These are phyloP conservation scores for Musca vetustissima DNA, from an alignment of 1,140 invertebrate genomes.

Conservation along the genomic window DNA sequence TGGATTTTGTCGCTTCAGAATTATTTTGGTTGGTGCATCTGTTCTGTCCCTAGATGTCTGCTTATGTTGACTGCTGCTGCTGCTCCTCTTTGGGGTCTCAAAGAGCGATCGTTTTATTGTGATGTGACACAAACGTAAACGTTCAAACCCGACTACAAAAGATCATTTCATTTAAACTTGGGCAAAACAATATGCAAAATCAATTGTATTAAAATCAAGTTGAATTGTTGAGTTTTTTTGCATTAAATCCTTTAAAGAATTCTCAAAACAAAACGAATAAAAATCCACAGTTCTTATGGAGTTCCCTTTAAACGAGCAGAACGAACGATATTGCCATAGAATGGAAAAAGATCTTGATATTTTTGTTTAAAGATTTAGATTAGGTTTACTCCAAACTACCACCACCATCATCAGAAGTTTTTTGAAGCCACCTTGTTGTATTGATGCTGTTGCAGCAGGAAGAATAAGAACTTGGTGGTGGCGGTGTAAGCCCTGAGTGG, in stretches of 20 bases:
- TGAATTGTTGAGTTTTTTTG: too few relatives aligned
- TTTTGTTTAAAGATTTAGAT: conserved; percentile 10
- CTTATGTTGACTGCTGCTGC: neutral
- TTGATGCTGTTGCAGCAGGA: too few relatives aligned
- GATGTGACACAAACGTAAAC: conserved; percentile 7
- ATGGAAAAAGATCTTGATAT: conserved; percentile 9
- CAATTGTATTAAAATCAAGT: conserved; percentile 21
- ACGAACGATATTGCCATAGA: too few relatives aligned
- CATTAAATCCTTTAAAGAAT: too few relatives aligned
- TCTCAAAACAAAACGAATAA: too few relatives aligned
- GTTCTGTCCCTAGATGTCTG: too few relatives aligned
- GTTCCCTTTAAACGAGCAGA: too few relatives aligned
- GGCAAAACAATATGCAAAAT: conserved; percentile 13
- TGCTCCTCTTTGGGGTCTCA: neutral
- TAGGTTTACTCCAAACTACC: conserved; percentile 6
- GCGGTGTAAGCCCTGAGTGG: too few relatives aligned
- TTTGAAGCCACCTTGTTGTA: too few relatives aligned
- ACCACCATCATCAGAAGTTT: too few relatives aligned
- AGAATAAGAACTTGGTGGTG: too few relatives aligned
- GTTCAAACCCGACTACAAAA: neutral
- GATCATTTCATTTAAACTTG: conserved; percentile 12
- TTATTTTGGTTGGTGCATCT: neutral
- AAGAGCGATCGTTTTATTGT: neutral
- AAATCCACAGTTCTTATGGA: too few relatives aligned
- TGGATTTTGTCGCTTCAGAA: neutral